A percentile compares a stretch with the other conserved stretches of the same genome.
Conservation (phyloP, 2,888 invertebrate species). For the Nephrocerus scutellatus region DNA sequence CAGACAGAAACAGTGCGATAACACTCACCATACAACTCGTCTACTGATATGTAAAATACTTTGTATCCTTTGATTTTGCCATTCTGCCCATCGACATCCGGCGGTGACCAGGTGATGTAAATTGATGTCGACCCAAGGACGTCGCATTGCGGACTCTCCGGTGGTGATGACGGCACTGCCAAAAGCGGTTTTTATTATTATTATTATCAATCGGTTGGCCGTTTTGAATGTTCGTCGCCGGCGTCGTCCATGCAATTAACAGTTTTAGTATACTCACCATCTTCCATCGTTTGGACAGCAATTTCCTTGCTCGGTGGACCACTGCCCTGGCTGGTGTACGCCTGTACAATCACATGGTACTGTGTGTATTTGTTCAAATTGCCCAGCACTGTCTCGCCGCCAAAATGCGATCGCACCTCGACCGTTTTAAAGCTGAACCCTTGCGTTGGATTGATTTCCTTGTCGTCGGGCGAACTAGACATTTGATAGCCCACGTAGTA, state of each 20-base stretch:
- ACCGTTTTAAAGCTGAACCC: conserved; percentile 70
- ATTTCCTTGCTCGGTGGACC: conserved; percentile 78
- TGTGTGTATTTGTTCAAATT: conserved; percentile 71
- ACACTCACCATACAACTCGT: conserved; percentile 68
- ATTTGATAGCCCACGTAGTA: conserved; percentile 81
- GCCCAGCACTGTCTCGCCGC: conserved; percentile 60
- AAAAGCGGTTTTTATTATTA: conserved; percentile 18
- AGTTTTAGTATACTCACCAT: conserved; percentile 54
- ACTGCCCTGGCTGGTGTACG: conserved; percentile 78
- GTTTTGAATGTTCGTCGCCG: too few relatives aligned
- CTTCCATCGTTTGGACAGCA: conserved; percentile 73
- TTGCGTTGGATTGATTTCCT: conserved; percentile 49
- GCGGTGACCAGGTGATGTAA: conserved; percentile 80
- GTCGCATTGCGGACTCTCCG: conserved; percentile 73
- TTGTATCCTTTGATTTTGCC: conserved; percentile 80
- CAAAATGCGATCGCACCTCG: conserved; percentile 65
- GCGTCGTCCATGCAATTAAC: too few relatives aligned
- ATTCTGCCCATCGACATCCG: conserved; percentile 72
- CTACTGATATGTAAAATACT: conserved; percentile 70
- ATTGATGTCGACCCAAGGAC: conserved; percentile 77
- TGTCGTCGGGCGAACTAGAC: conserved; percentile 44
- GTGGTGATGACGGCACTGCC: conserved; percentile 77
- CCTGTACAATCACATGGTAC: conserved; percentile 77
- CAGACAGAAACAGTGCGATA: conserved; percentile 26
- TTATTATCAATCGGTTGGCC: conserved; percentile 14